Percentiles rank a stretch among this genome's conserved stretches.
Evolutionary conservation across 2,888 invertebrate species (phyloP).

Genomic region (Drosophila limbata): DNA sequence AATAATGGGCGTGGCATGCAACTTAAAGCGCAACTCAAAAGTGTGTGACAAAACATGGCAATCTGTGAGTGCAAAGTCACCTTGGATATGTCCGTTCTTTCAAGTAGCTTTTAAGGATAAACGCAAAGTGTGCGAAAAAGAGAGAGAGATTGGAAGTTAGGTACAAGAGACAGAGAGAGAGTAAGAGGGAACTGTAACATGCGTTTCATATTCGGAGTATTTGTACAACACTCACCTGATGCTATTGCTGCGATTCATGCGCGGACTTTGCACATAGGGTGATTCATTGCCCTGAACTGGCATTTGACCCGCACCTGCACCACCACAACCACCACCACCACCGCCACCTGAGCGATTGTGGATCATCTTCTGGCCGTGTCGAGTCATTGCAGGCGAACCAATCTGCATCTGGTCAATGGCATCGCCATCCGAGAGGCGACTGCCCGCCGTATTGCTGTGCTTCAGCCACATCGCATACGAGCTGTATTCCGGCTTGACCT

Average conservation of each 20-base stretch:
- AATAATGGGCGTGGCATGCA: conserved; percentile 38
- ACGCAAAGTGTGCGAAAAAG: conserved; percentile 16
- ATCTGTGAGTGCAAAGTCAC: conserved; percentile 83
- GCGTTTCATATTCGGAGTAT: conserved; percentile 9
- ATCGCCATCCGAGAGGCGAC: conserved; percentile 94
- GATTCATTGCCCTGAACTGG: conserved; percentile 79
- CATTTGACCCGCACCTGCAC: conserved; percentile 52
- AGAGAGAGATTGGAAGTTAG: conserved; percentile 23
- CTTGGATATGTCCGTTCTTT: conserved; percentile 97
- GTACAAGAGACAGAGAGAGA: conserved; percentile 11
- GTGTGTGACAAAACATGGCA: conserved; percentile 29
- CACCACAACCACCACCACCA: conserved; percentile 40
- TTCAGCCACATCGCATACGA: conserved; percentile 95
- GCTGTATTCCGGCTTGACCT: conserved; percentile 91
- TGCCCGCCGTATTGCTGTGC: conserved; percentile 93
- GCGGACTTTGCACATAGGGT: conserved; percentile 87
- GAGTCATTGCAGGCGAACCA: conserved; percentile 88
- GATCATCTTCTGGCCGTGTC: conserved; percentile 86
- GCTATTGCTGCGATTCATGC: conserved; percentile 95
- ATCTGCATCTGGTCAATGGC: conserved; percentile 93
- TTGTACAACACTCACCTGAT: conserved; percentile 89
- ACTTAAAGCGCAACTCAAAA: conserved; percentile 44
- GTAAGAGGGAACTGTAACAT: conserved; percentile 20
- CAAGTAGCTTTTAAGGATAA: conserved; percentile 89
- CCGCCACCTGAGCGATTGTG: conserved; percentile 75